A percentile compares a stretch with the other conserved stretches of the same genome.
phyloP scores from a whole-genome alignment of 2,797 vertebrate genomes.

The Enteromius argenteus region DNA sequence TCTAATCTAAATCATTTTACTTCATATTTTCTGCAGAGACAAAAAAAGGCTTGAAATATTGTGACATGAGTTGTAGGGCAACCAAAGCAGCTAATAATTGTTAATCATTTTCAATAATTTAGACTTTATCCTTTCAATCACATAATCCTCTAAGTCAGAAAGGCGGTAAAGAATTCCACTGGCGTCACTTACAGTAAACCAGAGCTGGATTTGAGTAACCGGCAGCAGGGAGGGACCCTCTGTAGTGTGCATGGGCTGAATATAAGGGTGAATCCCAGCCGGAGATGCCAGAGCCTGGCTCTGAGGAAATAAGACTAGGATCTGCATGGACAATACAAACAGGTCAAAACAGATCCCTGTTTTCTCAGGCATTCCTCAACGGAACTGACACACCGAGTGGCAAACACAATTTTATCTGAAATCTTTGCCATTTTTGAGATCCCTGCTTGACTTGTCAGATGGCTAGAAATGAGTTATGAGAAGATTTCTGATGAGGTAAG shows the following conservation, averaged over 20 bases:
- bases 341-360: not conserved
- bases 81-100: not conserved
- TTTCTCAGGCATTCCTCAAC: slow-evolving; percentile 30
- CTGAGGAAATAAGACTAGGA: not conserved
- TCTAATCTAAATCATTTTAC: not conserved
- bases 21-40: not conserved
- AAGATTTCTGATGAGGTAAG: not conserved
- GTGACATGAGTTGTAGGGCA: not conserved
- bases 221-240: not conserved
- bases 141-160: slow-evolving; percentile 7
- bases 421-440: not conserved
- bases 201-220: not conserved
- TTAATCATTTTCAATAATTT: not conserved
- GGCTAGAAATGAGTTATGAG: not conserved
- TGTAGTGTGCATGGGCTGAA: not conserved
- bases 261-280: not conserved
- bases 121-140: not conserved
- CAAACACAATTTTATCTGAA: not conserved
- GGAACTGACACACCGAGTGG: not conserved
- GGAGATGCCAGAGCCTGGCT: not conserved
- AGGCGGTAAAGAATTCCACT: not conserved
- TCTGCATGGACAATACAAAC: not conserved
- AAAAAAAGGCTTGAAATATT: not conserved
- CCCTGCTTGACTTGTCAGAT: not conserved
- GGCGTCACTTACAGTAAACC: slow-evolving; percentile 11